Percentiles rank a stretch among this genome's conserved stretches.
These are phyloP conservation scores for Petrocephalus sullivani DNA, from an alignment of 2,797 vertebrate species.

Conservation along the genomic window DNA sequence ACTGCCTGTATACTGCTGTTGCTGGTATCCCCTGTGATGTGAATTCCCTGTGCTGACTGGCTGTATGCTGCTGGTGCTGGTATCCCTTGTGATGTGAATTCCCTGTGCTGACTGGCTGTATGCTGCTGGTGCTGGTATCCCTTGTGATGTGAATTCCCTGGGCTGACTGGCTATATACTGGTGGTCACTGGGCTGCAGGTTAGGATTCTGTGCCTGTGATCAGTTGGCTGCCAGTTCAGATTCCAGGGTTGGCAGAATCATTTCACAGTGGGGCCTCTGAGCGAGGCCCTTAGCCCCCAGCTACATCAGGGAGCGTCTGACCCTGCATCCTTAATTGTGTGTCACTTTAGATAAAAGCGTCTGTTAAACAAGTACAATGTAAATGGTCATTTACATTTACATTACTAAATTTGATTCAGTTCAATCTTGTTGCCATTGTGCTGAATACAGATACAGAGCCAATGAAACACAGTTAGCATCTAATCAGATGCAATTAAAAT, in stretches of 20 bases:
- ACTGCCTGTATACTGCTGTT: neutral
- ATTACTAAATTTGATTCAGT: too few relatives aligned
- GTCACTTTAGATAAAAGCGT: neutral
- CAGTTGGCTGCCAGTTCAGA: neutral
- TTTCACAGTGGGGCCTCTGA: neutral
- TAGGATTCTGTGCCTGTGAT: neutral
- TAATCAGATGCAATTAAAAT: neutral
- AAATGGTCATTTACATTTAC: neutral
- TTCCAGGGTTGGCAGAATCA: neutral
- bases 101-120: too few relatives aligned
- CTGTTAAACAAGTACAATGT: neutral
- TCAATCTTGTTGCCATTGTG: neutral
- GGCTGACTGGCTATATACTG: neutral
- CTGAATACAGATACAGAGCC: neutral
- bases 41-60: too few relatives aligned
- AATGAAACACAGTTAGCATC: neutral
- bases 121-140: too few relatives aligned
- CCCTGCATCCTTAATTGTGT: neutral
- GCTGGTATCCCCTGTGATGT: too few relatives aligned
- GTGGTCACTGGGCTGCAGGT: neutral
- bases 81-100: too few relatives aligned
- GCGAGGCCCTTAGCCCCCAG: too few relatives aligned
- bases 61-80: too few relatives aligned
- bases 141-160: too few relatives aligned
- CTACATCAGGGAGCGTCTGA: neutral